Evolutionary conservation across 2,113 vertebrate genomes (phyloP).

Genomic region (Prinia subflava): DNA sequence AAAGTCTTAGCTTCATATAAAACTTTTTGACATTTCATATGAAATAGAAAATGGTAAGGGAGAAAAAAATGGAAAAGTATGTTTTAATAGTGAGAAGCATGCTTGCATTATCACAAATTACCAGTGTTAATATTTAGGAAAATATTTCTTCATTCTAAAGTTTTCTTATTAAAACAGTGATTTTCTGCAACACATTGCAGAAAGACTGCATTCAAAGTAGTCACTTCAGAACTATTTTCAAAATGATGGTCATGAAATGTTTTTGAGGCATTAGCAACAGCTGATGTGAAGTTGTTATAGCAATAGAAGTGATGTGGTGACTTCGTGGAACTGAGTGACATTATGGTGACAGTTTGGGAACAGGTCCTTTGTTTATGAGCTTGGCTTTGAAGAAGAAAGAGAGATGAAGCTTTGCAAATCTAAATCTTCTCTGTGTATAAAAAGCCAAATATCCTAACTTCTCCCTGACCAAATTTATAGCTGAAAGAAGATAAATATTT

Average conservation of each 20-base stretch:
- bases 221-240: background rate
- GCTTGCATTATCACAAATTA: background rate
- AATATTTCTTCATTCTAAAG: background rate
- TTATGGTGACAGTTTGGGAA: background rate
- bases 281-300: background rate
- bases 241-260: background rate
- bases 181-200: background rate
- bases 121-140: background rate
- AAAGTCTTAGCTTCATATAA: background rate
- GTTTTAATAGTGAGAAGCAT: background rate
- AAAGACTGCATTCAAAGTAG: background rate
- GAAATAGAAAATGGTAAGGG: background rate
- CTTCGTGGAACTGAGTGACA: background rate
- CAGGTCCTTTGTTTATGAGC: background rate
- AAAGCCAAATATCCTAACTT: background rate
- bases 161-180: background rate
- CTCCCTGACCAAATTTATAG: background rate
- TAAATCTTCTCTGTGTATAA: background rate
- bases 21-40: background rate
- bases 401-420: slow-evolving; percentile 1
- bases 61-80: background rate
- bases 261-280: slow-evolving; percentile 3
- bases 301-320: background rate
- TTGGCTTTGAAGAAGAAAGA: slow-evolving; percentile 7
- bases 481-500: slow-evolving; percentile 24